Base-by-base conservation (phyloP, 2,113 vertebrate species). In the Chloroceryle aenea region DNA sequence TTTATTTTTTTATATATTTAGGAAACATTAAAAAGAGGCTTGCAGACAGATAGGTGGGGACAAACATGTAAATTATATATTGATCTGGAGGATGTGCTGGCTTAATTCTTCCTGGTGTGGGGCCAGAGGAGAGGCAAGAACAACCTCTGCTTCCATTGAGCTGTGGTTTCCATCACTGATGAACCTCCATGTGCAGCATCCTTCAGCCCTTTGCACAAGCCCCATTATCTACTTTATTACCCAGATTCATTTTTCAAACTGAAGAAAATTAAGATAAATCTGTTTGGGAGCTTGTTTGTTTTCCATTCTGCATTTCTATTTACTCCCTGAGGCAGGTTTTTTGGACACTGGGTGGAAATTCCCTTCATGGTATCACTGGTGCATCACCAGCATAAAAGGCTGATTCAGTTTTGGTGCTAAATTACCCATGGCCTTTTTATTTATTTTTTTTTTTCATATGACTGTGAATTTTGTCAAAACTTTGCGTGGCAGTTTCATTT, bases 401-500 rank as follows among this genome's bases (percentile, higher is more conserved):
- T 72, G 90, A 59, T 86, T 85, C 82, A 72, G 64, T 23, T 30
- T 80, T 72, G 59, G 53, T 91, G 76, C 17, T 76, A 71, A 96
- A 95, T 95, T 91, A 62, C 21, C 78, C 63, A 1, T 36, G 52
- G 36, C 36, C 22, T 56, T 40, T 82, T 47, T 56, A 32, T n/a
- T 38, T 19, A 32, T 56, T 20, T 30, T 64, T 50, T 64, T 32
- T n/a, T 48, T n/a, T 10, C 2, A 26, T 32, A n/a, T 20, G 62
- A 66, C 93, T 26, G 34, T 75, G 92, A 95, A 91, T 66, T 86
- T 75, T 69, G 81, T 93, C 88, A 82, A 79, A 87, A 85, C 75
- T 72, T 92, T 34, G 22, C 34, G 76, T 90, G 86, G 82, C 85
- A 69, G 85, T 62, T 77, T 94, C 79, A 62, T 81, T 95, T 74